Percentiles rank a stretch among this genome's conserved stretches.
Conservation (phyloP, 1,140 invertebrate species). For the Agrilus planipennis region DNA sequence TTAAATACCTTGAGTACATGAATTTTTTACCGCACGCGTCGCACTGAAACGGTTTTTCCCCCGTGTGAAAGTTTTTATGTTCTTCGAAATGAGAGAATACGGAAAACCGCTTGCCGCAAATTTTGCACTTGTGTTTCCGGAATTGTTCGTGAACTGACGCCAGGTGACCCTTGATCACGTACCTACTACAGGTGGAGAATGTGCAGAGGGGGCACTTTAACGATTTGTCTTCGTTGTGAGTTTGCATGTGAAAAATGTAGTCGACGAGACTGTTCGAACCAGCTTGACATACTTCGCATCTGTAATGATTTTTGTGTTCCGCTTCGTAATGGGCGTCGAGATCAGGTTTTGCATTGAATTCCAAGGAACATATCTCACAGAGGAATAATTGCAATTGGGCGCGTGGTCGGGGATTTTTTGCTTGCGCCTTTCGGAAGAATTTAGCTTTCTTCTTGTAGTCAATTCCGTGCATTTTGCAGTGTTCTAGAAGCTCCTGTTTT, state of each 20-base stretch:
- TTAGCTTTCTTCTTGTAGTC: background rate
- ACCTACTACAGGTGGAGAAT: conserved; percentile 15
- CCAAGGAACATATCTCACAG: conserved; percentile 39
- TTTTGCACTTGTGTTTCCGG: conserved; percentile 5
- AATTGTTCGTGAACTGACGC: conserved; percentile 2
- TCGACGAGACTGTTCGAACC: conserved; percentile 21
- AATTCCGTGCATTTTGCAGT: background rate
- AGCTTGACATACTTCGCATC: conserved; percentile 21
- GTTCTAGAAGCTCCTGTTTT: background rate
- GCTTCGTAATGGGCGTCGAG: conserved; percentile 43
- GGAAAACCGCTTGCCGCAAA: conserved; percentile 2
- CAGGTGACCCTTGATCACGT: background rate
- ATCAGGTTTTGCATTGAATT: conserved; percentile 39
- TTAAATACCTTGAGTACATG: conserved; percentile 35
- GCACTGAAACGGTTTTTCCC: conserved; percentile 44
- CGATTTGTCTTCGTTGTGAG: conserved; percentile 36
- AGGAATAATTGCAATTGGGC: conserved; percentile 23
- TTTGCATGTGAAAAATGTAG: conserved; percentile 25
- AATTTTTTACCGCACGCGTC: conserved; percentile 46
- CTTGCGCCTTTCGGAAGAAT: background rate
- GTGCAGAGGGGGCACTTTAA: conserved; percentile 40
- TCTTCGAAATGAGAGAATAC: conserved; percentile 28
- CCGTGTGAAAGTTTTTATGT: conserved; percentile 40
- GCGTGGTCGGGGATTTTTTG: background rate
- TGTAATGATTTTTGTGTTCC: conserved; percentile 33